Evolutionary conservation across 2,888 invertebrate species (phyloP), one percentile per base, ranked within the genome.

Genomic region (Cylloceria caligata): DNA sequence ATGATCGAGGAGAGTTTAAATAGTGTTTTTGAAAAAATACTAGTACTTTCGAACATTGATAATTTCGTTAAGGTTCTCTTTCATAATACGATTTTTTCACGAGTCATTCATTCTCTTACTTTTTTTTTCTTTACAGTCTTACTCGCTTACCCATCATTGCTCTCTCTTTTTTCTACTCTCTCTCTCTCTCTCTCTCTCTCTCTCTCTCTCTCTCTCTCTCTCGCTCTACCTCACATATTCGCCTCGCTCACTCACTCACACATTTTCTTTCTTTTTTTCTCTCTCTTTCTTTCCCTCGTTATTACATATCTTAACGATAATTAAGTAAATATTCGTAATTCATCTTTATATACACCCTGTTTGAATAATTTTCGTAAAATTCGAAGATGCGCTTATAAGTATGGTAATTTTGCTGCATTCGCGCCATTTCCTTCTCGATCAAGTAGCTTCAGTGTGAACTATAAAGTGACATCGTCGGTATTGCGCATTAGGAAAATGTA

Each of bases 251-350:
- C n/a, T 30, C 13, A 19, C 19, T 39, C 7, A 21, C 62, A 16
- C 3, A 9, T 13, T 55, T 16, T 39, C 47, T 24, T 19, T 16
- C 11, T 72, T 49, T 62, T 21, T 47, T 64, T 27, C 45, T 73
- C 84, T 76, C 82, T 83, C 77, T 52, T 81, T 84, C 83, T 74
- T 69, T 85, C 83, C 78, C 83, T 67, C 87, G 77, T 73, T 77
- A 36, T 69, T 85, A 81, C 80, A 64, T 85, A 81, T 65, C 89
- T 89, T 91, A 91, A 87, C 87, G 86, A 83, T 92, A 91, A 90
- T 92, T 92, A 92, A 92, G 92, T 92, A 92, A 92, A 92, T 92
- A 91, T 90, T 91, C 87, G 86, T 91, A 89, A 88, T 89, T 88
- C 88, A 87, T 90, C 86, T 91, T 86, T 92, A 90, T 92, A 86